Base-by-base conservation (phyloP, 2,888 invertebrate species). In the Junonia oenone region DNA sequence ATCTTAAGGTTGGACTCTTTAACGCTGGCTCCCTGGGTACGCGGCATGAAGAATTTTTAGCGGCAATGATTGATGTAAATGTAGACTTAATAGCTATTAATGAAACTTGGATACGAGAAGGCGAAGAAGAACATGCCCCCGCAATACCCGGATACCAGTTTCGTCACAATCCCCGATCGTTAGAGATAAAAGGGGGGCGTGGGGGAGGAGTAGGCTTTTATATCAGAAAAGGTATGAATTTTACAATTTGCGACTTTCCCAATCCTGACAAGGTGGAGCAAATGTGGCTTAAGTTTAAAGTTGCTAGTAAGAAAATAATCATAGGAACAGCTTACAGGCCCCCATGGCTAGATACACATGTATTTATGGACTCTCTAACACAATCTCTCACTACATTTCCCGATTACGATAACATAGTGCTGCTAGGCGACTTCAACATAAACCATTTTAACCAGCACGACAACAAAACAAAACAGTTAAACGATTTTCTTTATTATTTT, bases 31-130 rank as follows among this genome's bases (percentile, higher is more conserved):
- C 67, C 0, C 43, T 69, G 0, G 59, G 59, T 2, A 64, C 64
- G 0, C 6, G 55, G 0, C 64, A 62, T 6, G 65, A 64, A 31
- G 63, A 68, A 38, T 60, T 64, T 8, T 13, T 62, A 2, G 55
- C 45, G 0, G 61, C 60, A 1, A 54, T 68, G 53, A 52, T 22
- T 6, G 27, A 48, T 6, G 35, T 58, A 15, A 14, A 37, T 0
- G 55, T 56, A 1, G 65, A 69, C 31, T 46, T 68, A 0, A 55
- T 68, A 26, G 66, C 65, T 6, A 59, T 67, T 2, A 67, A 68
- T 33, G 66, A 67, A 38, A 66, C 66, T 0, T 67, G 67, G 67
- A 46, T 69, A 1, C 38, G 57, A n/a, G 31, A 22, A 6, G 66
- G 66, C 0, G 60, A 67, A 50, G 66, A 65, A 8, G 61, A 33